phyloP scores from a whole-genome alignment of 2,888 invertebrate genomes.

The Ennomos erosarius region DNA sequence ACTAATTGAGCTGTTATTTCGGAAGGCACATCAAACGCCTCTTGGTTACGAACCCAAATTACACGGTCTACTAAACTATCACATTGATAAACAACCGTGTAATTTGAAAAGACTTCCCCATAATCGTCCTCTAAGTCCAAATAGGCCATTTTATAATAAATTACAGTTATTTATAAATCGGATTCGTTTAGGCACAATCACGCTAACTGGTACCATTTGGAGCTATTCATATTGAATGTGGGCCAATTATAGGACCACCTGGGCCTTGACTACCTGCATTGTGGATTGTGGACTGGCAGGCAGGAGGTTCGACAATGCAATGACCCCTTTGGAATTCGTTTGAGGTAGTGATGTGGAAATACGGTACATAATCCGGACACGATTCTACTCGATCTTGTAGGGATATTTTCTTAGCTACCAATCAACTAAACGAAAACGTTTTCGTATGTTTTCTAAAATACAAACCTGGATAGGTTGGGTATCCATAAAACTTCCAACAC shows the following conservation, averaged over 20 bases:
- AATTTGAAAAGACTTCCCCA: constrained; percentile 9
- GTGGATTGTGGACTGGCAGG: constrained; percentile 3
- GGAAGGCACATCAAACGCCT: neutral
- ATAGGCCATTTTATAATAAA: constrained; percentile 4
- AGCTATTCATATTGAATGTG: constrained; percentile 18
- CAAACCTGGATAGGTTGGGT: no score
- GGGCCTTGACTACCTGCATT: constrained; percentile 18
- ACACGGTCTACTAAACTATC: constrained; percentile 20
- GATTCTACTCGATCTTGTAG: constrained; percentile 1
- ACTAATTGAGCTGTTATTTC: no score
- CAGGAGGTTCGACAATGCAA: constrained; percentile 15
- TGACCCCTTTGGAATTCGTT: constrained; percentile 23
- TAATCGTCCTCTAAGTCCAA: constrained; percentile 6
- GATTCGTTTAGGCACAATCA: constrained; percentile 9
- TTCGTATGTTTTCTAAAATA: no score
- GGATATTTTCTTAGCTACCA: no score
- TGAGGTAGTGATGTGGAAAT: constrained; percentile 2
- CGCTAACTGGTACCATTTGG: constrained; percentile 18
- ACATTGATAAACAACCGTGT: constrained; percentile 13
- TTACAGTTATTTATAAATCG: constrained; percentile 15
- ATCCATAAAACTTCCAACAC: no score
- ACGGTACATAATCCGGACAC: constrained; percentile 5
- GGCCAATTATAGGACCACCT: constrained; percentile 26
- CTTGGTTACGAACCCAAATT: constrained; percentile 9
- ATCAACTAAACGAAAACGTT: no score